Evolutionary conservation across 2,888 invertebrate genomes (phyloP).

Genomic region (Pedicia rivosa): DNA sequence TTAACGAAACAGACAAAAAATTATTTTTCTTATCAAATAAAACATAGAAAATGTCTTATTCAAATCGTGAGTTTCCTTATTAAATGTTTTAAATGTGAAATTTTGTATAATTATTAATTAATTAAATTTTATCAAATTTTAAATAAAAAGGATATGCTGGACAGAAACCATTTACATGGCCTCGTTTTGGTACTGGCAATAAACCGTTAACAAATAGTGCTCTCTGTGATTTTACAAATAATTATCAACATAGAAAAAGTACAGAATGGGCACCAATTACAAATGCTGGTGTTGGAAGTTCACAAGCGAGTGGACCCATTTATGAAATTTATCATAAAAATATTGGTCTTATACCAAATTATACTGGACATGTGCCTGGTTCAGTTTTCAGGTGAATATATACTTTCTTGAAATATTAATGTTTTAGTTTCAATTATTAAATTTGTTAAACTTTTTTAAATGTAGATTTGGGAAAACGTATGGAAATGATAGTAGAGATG

Average conservation of each 20-base stretch:
- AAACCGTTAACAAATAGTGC: slow-evolving; percentile 52
- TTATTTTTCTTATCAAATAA: neutral
- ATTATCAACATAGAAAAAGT: slow-evolving; percentile 52
- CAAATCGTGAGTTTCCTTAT: slow-evolving; percentile 12
- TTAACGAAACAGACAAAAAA: too few species aligned
- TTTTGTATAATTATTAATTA: slow-evolving; percentile 5
- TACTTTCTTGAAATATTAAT: neutral
- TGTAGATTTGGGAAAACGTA: slow-evolving; percentile 57
- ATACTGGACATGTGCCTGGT: slow-evolving; percentile 65
- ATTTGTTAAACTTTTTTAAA: slow-evolving; percentile 11
- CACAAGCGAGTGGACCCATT: slow-evolving; percentile 18
- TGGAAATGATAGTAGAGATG: slow-evolving; percentile 55
- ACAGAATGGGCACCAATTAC: slow-evolving; percentile 54
- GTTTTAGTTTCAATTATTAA: neutral
- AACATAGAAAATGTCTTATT: slow-evolving; percentile 12
- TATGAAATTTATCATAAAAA: slow-evolving; percentile 56
- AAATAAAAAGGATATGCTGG: slow-evolving; percentile 20
- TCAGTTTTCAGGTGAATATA: slow-evolving; percentile 48
- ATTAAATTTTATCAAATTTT: slow-evolving; percentile 2
- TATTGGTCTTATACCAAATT: slow-evolving; percentile 58
- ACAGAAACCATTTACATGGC: slow-evolving; percentile 24
- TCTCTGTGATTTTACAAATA: slow-evolving; percentile 56
- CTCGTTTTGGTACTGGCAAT: slow-evolving; percentile 23
- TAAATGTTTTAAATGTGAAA: too few species aligned
- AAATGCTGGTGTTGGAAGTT: slow-evolving; percentile 18